Conservation (phyloP, 2,888 invertebrate species). For the Netelia inedita region DNA sequence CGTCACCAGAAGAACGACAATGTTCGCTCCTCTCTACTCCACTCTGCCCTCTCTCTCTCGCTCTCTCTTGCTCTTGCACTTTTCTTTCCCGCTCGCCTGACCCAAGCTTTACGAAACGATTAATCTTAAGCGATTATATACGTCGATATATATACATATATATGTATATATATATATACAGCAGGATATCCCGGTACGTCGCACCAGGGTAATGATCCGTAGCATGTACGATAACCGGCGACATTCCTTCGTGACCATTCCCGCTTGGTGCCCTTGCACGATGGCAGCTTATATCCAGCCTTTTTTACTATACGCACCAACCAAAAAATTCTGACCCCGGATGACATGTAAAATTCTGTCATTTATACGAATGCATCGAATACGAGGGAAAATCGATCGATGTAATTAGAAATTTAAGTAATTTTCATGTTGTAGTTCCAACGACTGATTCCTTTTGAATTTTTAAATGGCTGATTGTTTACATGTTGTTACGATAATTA, state of each 20-base stretch:
- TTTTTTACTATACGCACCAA: conserved; percentile 17
- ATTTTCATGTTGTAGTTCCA: too few species aligned
- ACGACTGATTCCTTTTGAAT: too few species aligned
- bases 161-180: conserved; percentile 6
- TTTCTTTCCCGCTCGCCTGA: conserved; percentile 44
- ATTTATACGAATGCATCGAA: conserved; percentile 21
- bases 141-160: background rate
- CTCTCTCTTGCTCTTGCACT: conserved; percentile 21
- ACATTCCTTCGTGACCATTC: conserved; percentile 57
- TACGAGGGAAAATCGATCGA: background rate
- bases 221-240: conserved; percentile 83
- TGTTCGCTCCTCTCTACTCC: conserved; percentile 46
- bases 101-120: conserved; percentile 66
- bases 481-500: too few species aligned
- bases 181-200: conserved; percentile 62
- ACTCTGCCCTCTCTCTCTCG: conserved; percentile 25
- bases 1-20: conserved; percentile 61
- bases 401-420: too few species aligned
- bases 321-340: conserved; percentile 14
- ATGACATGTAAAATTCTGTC: conserved; percentile 22
- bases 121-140: conserved; percentile 66
- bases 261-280: conserved; percentile 42
- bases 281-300: background rate
- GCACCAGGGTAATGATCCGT: conserved; percentile 85
- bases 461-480: too few species aligned